Base-by-base conservation (phyloP, 1,140 invertebrate genomes). In the Euschistus heros region DNA sequence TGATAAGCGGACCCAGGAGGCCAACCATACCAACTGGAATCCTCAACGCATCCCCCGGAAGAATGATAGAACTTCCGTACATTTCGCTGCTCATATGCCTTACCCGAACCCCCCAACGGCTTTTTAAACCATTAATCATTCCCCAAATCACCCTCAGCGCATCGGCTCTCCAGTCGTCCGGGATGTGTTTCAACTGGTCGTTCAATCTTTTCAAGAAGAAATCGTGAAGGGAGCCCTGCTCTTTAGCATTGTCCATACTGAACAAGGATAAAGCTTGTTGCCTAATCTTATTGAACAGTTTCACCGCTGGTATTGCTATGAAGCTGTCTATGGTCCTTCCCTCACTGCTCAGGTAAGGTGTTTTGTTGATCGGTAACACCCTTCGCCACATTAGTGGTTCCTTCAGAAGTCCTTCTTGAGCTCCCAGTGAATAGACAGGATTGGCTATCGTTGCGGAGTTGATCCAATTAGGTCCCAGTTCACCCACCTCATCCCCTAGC, bases 401-500 rank as follows among this genome's bases (percentile, higher is more conserved):
- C 71, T 69, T 81, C 42, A 85, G 66, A 4, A 86, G 74, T 42
- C 82, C 80, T 68, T 86, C 83, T 71, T 84, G 80, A 3, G 81
- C 82, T 2, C 84, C 84, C 42, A 86, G 68, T 5, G 82, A 83
- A 69, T 81, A 86, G 3, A 84, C 78, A 1, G 84, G 81, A 73
- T 86, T 87, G 79, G 33, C 82, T 73, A 72, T 81, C 82, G 17
- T 81, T 82, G 27, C 84, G 79, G 66, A 79, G 80, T 69, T 86
- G 84, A 78, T 79, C 83, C 55, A 64, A n/a, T 81, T 79, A 0
- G 85, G 84, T 0, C 86, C 87, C 78, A 88, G 80, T 75, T 89
- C 86, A 14, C 85, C 83, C 6, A 85, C 81, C 0, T 83, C 80
- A 68, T 88, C 86, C 42, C 85, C 85, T 27, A 88, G 75, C 80